Evolutionary conservation across 1,140 invertebrate genomes (phyloP), one percentile per base, ranked within the genome.

Genomic region (Drosophila malerkotliana): DNA sequence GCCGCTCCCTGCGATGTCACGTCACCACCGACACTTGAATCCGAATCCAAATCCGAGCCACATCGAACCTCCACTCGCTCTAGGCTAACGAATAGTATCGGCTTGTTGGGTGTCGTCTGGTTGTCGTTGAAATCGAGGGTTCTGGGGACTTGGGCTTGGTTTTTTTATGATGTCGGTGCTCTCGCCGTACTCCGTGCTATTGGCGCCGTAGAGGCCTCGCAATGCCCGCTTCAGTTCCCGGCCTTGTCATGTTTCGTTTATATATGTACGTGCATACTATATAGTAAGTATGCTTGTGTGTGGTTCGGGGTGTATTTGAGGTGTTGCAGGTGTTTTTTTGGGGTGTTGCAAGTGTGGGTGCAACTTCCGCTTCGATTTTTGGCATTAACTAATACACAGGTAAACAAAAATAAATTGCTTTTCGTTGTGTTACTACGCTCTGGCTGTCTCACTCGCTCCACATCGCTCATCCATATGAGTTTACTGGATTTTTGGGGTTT

Each of bases 301-400:
- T 52, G 44, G 14, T 45, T 60, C 15, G 32, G 41, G 44, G 39
- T 53, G 41, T 48, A 3, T 61, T 3, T 2, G 21, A 48, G 44
- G 44, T 44, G 41, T 44, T 44, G 41, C 41, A 26, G 34, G 49
- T 62, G 44, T 56, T 18, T 18, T 18, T 37, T 21, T 45, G 14
- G 37, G 75, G 49, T 62, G 44, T 56, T 37, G 26, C 48, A 18
- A 32, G 75, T 79, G 62, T 77, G 67, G 47, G 60, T 67, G 57
- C 63, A 85, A 85, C 52, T 87, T 82, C 69, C 78, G 79, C 77
- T 85, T 78, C 66, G 61, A 78, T 76, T 88, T 87, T 87, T 73
- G 79, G 77, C 67, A 88, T 87, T 87, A 87, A 87, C 82, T 88
- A 87, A 82, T 76, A 87, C 64, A 84, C 75, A 57, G 59, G 73